These are phyloP conservation scores for Dicranocentrus wangi DNA, from an alignment of 2,888 invertebrate species.

Conservation along the genomic window DNA sequence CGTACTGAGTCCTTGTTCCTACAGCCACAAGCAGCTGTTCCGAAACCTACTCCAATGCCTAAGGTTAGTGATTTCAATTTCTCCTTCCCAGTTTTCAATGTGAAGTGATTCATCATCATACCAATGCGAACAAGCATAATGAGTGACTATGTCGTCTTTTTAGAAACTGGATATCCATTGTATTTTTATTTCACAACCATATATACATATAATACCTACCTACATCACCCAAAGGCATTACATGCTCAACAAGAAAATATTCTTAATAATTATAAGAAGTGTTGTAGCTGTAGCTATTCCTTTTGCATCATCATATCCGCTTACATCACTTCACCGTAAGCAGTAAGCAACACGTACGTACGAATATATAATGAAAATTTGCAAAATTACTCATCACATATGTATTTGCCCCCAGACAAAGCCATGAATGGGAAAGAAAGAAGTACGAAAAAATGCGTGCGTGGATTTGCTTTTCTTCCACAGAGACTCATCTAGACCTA, in stretches of 20 bases:
- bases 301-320: conserved; percentile 3
- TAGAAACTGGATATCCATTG: too few relatives aligned
- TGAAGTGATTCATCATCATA: not conserved
- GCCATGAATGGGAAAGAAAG: conserved; percentile 58
- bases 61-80: conserved; percentile 66
- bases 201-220: too few relatives aligned
- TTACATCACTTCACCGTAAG: conserved; percentile 25
- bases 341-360: not conserved
- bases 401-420: conserved; percentile 48
- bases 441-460: not conserved
- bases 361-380: too few relatives aligned
- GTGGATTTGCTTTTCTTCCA: conserved; percentile 4
- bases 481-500: conserved; percentile 31
- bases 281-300: not conserved
- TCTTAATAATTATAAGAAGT: too few relatives aligned
- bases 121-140: not conserved
- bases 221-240: too few relatives aligned
- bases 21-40: conserved; percentile 76
- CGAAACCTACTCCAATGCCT: conserved; percentile 69
- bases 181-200: too few relatives aligned
- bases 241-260: too few relatives aligned
- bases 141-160: too few relatives aligned
- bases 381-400: conserved; percentile 43
- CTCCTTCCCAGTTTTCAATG: too few relatives aligned
- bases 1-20: conserved; percentile 92